These are phyloP conservation scores for Tauraco hartlaubi DNA, from an alignment of 2,797 vertebrate genomes.

Conservation along the genomic window DNA sequence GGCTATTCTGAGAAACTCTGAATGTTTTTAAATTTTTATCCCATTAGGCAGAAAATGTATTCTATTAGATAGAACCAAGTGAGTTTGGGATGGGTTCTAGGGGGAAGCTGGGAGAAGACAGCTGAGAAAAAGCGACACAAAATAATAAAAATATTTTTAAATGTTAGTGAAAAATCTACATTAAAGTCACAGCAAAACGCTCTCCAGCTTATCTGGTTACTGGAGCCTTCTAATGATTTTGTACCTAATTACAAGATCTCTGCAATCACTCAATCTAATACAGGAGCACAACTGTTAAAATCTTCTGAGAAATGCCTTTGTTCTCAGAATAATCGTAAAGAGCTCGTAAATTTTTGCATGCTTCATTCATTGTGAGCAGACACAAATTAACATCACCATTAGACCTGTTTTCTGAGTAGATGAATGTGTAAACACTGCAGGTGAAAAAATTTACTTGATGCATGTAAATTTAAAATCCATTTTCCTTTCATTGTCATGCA, in stretches of 20 bases:
- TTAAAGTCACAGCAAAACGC: not conserved
- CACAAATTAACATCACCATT: not conserved
- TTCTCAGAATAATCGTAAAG: not conserved
- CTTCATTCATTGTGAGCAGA: not conserved
- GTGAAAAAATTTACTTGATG: not conserved
- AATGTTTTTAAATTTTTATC: not conserved
- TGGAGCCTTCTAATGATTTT: not conserved
- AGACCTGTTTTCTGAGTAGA: not conserved
- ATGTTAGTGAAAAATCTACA: not conserved
- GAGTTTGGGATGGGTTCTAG: not conserved
- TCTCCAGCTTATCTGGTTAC: not conserved
- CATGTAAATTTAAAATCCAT: not conserved
- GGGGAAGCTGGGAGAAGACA: not conserved
- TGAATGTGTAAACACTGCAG: not conserved
- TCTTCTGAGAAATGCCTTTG: not conserved
- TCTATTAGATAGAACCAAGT: not conserved
- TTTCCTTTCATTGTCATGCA: not conserved
- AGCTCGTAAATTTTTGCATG: not conserved
- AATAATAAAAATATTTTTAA: not conserved
- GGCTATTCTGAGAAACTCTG: not conserved
- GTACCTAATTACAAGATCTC: not conserved
- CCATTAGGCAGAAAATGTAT: not conserved
- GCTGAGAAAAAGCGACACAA: not conserved
- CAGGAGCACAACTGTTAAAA: not conserved
- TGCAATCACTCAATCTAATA: not conserved